A percentile compares a stretch with the other conserved stretches of the same genome.
Evolutionary conservation across 2,888 invertebrate species (phyloP).

Genomic region (Parnassius glacialis): DNA sequence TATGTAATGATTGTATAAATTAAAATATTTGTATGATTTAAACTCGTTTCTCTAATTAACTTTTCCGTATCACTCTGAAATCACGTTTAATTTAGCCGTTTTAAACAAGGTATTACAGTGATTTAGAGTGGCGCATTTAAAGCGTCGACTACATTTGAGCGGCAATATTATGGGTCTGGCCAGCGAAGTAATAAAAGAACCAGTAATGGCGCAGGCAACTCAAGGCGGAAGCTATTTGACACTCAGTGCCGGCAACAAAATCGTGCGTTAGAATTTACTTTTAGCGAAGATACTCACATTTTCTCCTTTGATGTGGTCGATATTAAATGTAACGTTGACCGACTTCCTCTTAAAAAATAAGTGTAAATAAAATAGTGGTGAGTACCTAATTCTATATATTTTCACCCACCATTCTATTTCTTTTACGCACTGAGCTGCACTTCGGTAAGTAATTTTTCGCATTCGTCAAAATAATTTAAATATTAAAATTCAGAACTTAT

Average conservation of each 20-base stretch:
- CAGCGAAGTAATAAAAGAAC: slow-evolving; percentile 26
- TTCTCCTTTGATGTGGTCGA: too few species aligned
- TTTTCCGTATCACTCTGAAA: neutral
- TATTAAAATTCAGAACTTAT: too few species aligned
- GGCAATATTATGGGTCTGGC: slow-evolving; percentile 26
- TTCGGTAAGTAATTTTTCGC: too few species aligned
- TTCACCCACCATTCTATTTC: too few species aligned
- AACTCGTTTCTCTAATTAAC: too few species aligned
- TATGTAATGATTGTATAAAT: neutral
- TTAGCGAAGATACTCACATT: slow-evolving; percentile 13
- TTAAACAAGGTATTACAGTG: slow-evolving; percentile 22
- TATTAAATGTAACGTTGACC: too few species aligned
- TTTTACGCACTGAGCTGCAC: too few species aligned
- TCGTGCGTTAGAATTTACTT: slow-evolving; percentile 25
- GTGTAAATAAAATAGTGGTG: too few species aligned
- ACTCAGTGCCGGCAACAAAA: slow-evolving; percentile 20
- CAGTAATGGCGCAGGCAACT: slow-evolving; percentile 25
- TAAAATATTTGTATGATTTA: too few species aligned
- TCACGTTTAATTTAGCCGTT: slow-evolving; percentile 12
- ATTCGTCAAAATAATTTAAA: too few species aligned
- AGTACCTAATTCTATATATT: too few species aligned
- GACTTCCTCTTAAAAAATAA: too few species aligned
- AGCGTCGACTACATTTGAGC: slow-evolving; percentile 25
- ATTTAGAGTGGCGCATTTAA: slow-evolving; percentile 21
- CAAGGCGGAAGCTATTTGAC: slow-evolving; percentile 25